A percentile compares a stretch with the other conserved stretches of the same genome.
These are phyloP conservation scores for Ammodytes dubius DNA, from an alignment of 2,113 vertebrate species.

Conservation along the genomic window DNA sequence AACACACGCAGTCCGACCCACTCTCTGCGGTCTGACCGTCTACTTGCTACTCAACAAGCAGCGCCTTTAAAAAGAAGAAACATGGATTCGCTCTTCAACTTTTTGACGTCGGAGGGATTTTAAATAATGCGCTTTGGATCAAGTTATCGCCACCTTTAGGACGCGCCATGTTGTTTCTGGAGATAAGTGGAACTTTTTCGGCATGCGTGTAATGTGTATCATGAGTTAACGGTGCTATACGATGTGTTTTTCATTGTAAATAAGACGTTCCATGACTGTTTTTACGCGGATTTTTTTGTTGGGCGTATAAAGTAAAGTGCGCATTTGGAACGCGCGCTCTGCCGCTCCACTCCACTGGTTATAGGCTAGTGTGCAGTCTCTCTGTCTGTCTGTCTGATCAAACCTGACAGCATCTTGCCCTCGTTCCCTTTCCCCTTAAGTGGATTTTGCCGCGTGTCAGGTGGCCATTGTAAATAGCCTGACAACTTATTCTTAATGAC, in stretches of 20 bases:
- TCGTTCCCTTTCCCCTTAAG: too few relatives aligned
- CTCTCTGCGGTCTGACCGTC: background rate
- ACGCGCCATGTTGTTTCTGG: background rate
- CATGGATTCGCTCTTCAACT: conserved; percentile 1
- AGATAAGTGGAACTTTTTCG: background rate
- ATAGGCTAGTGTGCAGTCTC: background rate
- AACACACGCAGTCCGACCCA: conserved; percentile 4
- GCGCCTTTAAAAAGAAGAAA: background rate
- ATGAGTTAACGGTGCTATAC: background rate
- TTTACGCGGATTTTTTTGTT: too few relatives aligned
- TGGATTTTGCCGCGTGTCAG: too few relatives aligned
- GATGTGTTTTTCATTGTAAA: background rate
- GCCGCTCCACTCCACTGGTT: background rate
- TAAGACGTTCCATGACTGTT: too few relatives aligned
- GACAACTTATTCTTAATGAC: too few relatives aligned
- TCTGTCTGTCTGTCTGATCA: too few relatives aligned
- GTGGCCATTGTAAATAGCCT: too few relatives aligned
- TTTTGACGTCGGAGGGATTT: background rate
- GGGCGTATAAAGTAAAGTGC: conserved; percentile 33
- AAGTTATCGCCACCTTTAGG: background rate
- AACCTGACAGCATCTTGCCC: too few relatives aligned
- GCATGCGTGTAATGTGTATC: background rate
- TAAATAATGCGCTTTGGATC: background rate
- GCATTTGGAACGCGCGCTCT: conserved; percentile 17
- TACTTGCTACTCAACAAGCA: background rate